These are phyloP conservation scores for Sitta carolinensis DNA, from an alignment of 2,797 vertebrate genomes.

Conservation along the genomic window DNA sequence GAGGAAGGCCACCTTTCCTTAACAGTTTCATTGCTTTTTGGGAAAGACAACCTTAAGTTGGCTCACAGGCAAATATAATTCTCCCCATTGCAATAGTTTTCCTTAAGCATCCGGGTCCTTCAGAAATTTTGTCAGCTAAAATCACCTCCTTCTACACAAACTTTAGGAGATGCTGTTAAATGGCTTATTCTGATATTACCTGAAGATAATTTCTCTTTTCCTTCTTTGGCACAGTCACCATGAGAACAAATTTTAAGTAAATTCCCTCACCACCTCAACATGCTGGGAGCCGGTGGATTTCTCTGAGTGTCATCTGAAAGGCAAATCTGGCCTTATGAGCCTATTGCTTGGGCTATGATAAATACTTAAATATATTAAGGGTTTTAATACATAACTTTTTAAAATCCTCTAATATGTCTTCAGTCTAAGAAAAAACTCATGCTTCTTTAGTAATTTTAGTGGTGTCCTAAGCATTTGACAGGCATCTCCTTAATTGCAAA, in stretches of 20 bases:
- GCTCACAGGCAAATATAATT: not conserved
- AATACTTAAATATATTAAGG: not conserved
- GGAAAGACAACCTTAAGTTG: not conserved
- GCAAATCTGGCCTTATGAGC: not conserved
- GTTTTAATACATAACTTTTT: not conserved
- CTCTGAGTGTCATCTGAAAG: not conserved
- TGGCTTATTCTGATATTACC: not conserved
- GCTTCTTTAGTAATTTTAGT: not conserved
- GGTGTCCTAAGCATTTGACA: not conserved
- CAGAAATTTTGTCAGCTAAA: not conserved
- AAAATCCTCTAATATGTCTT: not conserved
- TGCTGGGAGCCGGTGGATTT: not conserved
- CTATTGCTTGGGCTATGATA: not conserved
- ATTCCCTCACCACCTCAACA: not conserved
- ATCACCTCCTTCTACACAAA: not conserved
- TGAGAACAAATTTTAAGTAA: not conserved
- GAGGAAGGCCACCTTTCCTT: not conserved
- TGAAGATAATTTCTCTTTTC: not conserved
- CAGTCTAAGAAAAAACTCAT: not conserved
- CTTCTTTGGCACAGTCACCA: not conserved
- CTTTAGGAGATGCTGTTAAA: not conserved
- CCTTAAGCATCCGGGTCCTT: not conserved
- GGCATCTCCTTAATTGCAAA: not conserved
- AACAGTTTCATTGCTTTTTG: not conserved
- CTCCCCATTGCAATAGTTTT: not conserved